These are phyloP conservation scores for Periparus ater DNA, from an alignment of 2,797 vertebrate species.

Conservation along the genomic window DNA sequence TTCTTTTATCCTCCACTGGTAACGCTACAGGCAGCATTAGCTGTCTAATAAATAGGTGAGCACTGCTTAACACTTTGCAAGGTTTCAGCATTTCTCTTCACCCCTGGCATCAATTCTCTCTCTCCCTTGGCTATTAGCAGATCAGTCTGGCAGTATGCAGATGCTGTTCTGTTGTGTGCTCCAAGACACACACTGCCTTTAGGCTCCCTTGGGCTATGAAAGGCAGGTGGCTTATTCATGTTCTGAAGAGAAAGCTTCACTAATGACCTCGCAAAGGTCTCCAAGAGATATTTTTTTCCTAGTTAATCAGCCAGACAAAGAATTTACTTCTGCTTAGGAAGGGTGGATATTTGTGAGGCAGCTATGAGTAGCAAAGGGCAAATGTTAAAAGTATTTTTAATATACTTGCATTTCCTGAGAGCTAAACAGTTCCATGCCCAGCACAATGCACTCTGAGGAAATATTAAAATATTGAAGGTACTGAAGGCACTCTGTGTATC, in stretches of 20 bases:
- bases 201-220: constrained; percentile 57
- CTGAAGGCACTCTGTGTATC: fast-evolving
- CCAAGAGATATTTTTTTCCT: background rate
- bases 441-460: background rate
- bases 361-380: background rate
- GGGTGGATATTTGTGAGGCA: constrained; percentile 6
- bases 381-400: constrained; percentile 35
- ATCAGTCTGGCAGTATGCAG: constrained; percentile 56
- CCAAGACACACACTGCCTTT: constrained; percentile 29
- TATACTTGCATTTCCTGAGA: background rate
- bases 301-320: constrained; percentile 43
- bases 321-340: constrained; percentile 15
- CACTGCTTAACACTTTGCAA: constrained; percentile 49
- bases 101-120: constrained; percentile 25
- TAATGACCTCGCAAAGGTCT: constrained; percentile 57
- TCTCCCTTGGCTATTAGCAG: constrained; percentile 59
- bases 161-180: constrained; percentile 57
- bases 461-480: background rate
- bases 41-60: constrained; percentile 66
- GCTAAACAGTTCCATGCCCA: background rate
- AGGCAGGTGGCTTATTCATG: constrained; percentile 72
- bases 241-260: constrained; percentile 33
- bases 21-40: constrained; percentile 61
- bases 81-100: constrained; percentile 51
- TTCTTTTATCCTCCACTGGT: constrained; percentile 66